Conservation (phyloP, 2,797 vertebrate species). For the Squalus acanthias region DNA sequence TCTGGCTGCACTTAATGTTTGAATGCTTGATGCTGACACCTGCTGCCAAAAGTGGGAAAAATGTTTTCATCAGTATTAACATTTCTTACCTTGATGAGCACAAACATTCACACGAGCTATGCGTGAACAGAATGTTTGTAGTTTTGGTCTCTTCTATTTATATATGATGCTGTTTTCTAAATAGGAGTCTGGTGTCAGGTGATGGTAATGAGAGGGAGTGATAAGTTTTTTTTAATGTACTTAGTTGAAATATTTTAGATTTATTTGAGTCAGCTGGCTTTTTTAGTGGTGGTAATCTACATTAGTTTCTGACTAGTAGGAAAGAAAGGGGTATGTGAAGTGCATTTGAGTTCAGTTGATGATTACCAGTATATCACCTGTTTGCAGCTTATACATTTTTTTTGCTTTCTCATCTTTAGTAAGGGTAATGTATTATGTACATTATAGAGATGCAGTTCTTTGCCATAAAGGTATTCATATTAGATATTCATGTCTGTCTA, state of each 20-base stretch:
- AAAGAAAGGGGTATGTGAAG: not conserved
- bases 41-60: constrained; percentile 2
- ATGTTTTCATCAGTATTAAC: not conserved
- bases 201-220: not conserved
- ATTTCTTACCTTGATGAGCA: not conserved
- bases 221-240: not conserved
- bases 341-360: not conserved
- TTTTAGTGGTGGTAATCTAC: not conserved
- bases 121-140: not conserved
- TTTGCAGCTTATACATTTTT: not conserved
- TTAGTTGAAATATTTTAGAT: not conserved
- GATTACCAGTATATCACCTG: not conserved
- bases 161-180: not conserved
- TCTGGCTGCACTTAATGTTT: not conserved
- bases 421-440: not conserved
- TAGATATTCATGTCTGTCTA: not conserved
- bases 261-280: not conserved
- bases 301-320: too few relatives aligned
- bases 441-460: not conserved
- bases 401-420: not conserved
- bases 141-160: not conserved
- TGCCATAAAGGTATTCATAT: not conserved
- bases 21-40: not conserved
- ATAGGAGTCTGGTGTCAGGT: too few relatives aligned
- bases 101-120: not conserved